Evolutionary conservation across 2,113 vertebrate genomes (phyloP).

Genomic region (Psettodes erumei): DNA sequence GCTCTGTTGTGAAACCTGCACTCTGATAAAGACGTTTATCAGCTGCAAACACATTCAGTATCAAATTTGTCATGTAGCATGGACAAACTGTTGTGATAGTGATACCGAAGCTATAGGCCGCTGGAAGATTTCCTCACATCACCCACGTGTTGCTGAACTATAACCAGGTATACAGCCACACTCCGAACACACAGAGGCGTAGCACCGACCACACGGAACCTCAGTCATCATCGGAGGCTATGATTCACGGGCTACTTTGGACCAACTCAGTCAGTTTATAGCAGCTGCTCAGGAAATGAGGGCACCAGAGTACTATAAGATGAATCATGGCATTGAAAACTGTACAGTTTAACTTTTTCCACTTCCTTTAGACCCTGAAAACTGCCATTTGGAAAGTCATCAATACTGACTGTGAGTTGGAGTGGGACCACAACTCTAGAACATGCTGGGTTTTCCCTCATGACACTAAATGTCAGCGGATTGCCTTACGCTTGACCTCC

Average conservation of each 20-base stretch:
- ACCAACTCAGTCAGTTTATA: constrained; percentile 7
- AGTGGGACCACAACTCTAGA: not conserved
- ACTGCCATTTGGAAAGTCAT: constrained; percentile 12
- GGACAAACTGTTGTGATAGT: constrained; percentile 34
- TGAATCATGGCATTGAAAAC: constrained; percentile 45
- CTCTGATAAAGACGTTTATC: constrained; percentile 60
- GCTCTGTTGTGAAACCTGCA: constrained; percentile 48
- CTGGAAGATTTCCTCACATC: not conserved
- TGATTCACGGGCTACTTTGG: constrained; percentile 52
- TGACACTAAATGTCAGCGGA: constrained; percentile 19
- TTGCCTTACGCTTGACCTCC: constrained; percentile 23
- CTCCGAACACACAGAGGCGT: not conserved
- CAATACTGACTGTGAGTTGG: not conserved
- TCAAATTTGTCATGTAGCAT: constrained; percentile 12
- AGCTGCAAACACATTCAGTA: constrained; percentile 11
- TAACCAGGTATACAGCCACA: not conserved
- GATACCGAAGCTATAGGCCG: not conserved
- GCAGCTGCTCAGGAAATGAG: constrained; percentile 51
- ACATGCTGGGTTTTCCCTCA: not conserved
- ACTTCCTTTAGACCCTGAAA: constrained; percentile 22
- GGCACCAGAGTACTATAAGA: constrained; percentile 3
- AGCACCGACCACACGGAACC: constrained; percentile 5
- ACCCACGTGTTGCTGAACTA: not conserved
- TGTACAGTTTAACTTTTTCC: constrained; percentile 21
- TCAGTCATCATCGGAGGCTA: constrained; percentile 32